Evolutionary conservation across 2,888 invertebrate genomes (phyloP).

Genomic region (Lasioglossum pauxillum): DNA sequence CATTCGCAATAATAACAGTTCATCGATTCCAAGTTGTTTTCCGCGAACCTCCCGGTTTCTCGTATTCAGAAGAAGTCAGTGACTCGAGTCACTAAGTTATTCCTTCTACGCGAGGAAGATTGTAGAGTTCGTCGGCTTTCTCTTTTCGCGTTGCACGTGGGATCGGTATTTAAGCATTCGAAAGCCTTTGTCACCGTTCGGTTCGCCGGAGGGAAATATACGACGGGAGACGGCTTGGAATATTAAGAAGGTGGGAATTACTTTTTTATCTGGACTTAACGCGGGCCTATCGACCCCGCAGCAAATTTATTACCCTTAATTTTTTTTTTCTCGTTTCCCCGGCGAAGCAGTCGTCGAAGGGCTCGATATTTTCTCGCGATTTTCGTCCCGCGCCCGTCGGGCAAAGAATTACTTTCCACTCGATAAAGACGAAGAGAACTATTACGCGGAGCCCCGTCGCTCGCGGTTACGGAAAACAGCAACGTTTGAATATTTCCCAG

Average conservation of each 20-base stretch:
- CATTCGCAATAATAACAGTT: neutral
- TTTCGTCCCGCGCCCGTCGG: slow-evolving; percentile 16
- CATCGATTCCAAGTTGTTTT: neutral
- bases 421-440: slow-evolving; percentile 1
- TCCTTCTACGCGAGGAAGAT: neutral
- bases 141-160: neutral
- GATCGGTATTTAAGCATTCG: slow-evolving; percentile 37
- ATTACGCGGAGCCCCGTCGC: slow-evolving; percentile 12
- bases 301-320: slow-evolving; percentile 50
- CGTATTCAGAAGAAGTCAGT: neutral
- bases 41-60: neutral
- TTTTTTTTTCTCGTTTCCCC: slow-evolving; percentile 1
- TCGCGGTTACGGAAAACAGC: neutral
- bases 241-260: slow-evolving; percentile 53
- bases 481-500: neutral
- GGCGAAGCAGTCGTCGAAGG: slow-evolving; percentile 8
- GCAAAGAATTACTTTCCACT: slow-evolving; percentile 44
- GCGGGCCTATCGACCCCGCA: slow-evolving; percentile 41
- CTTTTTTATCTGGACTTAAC: slow-evolving; percentile 52
- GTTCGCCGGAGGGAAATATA: slow-evolving; percentile 30
- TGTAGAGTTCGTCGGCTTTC: neutral
- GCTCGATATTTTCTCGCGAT: slow-evolving; percentile 40
- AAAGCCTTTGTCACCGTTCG: slow-evolving; percentile 33
- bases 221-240: slow-evolving; percentile 30
- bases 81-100: neutral